Percentiles rank a stretch among this genome's conserved stretches.
Conservation (phyloP, 2,113 vertebrate species). For the Passerina amoena region DNA sequence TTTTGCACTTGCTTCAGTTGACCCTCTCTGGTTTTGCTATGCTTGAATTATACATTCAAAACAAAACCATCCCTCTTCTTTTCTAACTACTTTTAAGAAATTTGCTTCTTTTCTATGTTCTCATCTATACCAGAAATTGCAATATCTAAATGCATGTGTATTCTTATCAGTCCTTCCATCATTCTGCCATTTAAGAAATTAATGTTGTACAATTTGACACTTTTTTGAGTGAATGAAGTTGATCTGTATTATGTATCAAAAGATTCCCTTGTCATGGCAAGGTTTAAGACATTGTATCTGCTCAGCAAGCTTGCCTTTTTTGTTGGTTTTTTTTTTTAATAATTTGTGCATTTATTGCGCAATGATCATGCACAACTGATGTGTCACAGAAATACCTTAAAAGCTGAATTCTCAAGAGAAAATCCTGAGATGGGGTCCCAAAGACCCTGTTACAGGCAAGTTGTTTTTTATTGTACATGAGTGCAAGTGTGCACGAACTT, state of each 20-base stretch:
- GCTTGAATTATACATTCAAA: neutral
- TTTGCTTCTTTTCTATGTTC: neutral
- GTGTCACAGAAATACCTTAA: neutral
- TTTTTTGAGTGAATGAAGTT: neutral
- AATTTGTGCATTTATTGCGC: neutral
- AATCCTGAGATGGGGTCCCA: neutral
- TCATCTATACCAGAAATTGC: neutral
- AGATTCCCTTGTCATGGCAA: neutral
- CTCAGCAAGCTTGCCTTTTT: neutral
- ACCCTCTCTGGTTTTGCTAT: neutral
- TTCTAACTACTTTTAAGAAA: neutral
- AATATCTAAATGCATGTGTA: neutral
- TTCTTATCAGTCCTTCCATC: neutral
- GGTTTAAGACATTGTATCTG: neutral
- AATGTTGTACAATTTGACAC: neutral
- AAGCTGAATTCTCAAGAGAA: neutral
- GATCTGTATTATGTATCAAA: neutral
- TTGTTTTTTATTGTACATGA: neutral
- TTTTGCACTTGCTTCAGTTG: neutral
- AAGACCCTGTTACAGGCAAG: neutral
- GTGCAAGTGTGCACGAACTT: neutral
- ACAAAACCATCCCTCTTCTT: neutral
- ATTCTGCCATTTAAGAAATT: neutral
- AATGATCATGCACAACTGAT: neutral
- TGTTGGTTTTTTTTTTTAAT: neutral